phyloP scores from a whole-genome alignment of 2,888 invertebrate species.

The Ariolimax columbianus region DNA sequence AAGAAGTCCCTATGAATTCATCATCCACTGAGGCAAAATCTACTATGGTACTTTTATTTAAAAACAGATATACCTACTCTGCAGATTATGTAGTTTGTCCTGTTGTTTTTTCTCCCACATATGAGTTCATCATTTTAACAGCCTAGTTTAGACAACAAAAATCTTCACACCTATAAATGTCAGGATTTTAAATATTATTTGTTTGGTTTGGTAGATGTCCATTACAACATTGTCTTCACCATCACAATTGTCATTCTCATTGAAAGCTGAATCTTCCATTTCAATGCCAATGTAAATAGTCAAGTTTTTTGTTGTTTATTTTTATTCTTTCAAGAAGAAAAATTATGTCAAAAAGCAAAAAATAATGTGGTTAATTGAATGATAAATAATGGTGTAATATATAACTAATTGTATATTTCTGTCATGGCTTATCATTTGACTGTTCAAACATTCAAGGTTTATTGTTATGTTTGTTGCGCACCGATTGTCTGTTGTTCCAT shows the following conservation, averaged over 20 bases:
- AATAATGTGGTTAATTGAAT: not conserved
- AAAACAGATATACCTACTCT: too few relatives aligned
- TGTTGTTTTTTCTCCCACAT: too few relatives aligned
- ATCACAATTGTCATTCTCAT: not conserved
- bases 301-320: not conserved
- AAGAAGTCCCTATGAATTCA: too few relatives aligned
- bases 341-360: slow-evolving; percentile 12
- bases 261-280: slow-evolving; percentile 22
- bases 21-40: too few relatives aligned
- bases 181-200: not conserved
- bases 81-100: too few relatives aligned
- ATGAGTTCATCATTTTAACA: not conserved
- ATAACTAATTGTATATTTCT: not conserved
- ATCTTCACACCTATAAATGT: not conserved
- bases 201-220: not conserved
- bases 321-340: not conserved
- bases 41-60: too few relatives aligned
- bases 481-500: not conserved
- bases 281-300: slow-evolving; percentile 1
- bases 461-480: not conserved
- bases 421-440: not conserved
- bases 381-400: not conserved
- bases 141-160: not conserved
- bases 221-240: not conserved
- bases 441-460: not conserved